A percentile compares a stretch with the other conserved stretches of the same genome.
These are phyloP conservation scores for Cerceris ruficornis DNA, from an alignment of 2,888 invertebrate species.

Conservation along the genomic window DNA sequence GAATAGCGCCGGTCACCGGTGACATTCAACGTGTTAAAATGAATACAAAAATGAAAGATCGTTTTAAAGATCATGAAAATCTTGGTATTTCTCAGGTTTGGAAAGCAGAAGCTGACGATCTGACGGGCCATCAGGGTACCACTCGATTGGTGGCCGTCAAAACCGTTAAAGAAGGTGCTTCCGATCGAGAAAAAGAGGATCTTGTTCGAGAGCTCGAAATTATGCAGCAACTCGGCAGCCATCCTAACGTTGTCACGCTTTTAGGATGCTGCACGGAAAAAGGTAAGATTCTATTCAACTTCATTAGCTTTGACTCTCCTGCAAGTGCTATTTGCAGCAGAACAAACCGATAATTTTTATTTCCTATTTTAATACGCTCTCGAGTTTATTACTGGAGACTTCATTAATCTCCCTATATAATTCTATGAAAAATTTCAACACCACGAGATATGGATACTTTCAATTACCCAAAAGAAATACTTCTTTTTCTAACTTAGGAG, in stretches of 20 bases:
- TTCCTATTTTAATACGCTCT: no score
- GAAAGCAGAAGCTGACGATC: constrained; percentile 92
- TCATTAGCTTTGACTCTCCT: no score
- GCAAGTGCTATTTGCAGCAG: no score
- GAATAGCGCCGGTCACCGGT: no score
- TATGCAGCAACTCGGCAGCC: constrained; percentile 92
- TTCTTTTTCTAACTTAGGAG: no score
- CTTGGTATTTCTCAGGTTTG: constrained; percentile 85
- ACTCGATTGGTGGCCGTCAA: constrained; percentile 93
- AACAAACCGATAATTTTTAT: no score
- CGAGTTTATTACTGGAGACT: no score
- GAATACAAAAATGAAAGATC: neutral
- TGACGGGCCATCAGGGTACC: constrained; percentile 89
- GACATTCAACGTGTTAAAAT: no score
- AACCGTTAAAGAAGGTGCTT: constrained; percentile 90
- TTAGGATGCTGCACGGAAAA: constrained; percentile 92
- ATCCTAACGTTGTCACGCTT: constrained; percentile 91
- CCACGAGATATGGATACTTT: no score
- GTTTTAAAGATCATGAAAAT: neutral
- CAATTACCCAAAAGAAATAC: no score
- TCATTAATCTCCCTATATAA: no score
- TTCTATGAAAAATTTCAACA: no score
- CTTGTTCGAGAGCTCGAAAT: constrained; percentile 88
- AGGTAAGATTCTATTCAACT: constrained; percentile 84
- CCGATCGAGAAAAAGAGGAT: constrained; percentile 90